phyloP scores from a whole-genome alignment of 1,140 invertebrate species.

The Ladona fulva region DNA sequence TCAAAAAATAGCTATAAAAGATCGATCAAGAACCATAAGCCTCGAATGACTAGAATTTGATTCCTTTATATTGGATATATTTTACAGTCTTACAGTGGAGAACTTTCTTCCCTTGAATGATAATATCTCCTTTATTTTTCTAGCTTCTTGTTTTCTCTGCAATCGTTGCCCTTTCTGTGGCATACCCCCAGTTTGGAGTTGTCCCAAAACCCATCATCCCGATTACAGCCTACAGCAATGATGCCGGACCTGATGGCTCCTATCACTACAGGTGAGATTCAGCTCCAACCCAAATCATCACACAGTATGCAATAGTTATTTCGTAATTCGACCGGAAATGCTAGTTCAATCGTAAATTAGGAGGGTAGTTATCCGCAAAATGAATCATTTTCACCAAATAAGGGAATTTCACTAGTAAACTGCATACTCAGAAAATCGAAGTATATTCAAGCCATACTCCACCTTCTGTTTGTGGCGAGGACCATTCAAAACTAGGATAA shows the following conservation, averaged over 20 bases:
- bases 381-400: not conserved
- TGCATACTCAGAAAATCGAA: not conserved
- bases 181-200: not conserved
- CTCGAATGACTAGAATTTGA: too few relatives aligned
- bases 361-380: not conserved
- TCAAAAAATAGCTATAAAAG: too few relatives aligned
- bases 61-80: too few relatives aligned
- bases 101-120: not conserved
- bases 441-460: not conserved
- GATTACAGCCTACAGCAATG: not conserved
- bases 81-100: too few relatives aligned
- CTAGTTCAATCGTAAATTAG: too few relatives aligned
- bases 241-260: not conserved
- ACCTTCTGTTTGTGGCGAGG: too few relatives aligned
- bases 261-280: not conserved
- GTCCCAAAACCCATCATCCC: not conserved
- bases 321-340: too few relatives aligned
- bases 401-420: not conserved
- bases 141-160: not conserved
- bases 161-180: not conserved
- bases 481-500: too few relatives aligned
- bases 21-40: too few relatives aligned
- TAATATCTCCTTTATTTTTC: not conserved
- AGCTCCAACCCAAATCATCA: not conserved
- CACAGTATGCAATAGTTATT: too few relatives aligned